phyloP scores from a whole-genome alignment of 35 echinoderm and acorn worm species.

The Heliocidaris erythrogramma region DNA sequence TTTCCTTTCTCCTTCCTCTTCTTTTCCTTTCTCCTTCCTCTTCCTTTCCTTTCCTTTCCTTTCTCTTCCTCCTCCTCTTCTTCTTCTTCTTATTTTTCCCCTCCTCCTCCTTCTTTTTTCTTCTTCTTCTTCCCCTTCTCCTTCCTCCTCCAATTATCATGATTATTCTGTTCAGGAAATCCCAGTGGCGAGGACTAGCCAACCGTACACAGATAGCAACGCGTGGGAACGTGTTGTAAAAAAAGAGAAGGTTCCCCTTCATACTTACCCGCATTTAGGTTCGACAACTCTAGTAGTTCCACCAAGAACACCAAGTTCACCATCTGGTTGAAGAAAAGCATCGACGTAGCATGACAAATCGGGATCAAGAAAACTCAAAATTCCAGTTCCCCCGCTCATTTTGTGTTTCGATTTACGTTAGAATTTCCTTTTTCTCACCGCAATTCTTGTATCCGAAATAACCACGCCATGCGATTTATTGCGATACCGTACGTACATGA shows the following conservation, averaged over 20 bases:
- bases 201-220: not conserved
- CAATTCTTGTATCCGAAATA: no score
- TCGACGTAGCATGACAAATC: slow-evolving; percentile 28
- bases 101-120: not conserved
- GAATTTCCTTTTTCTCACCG: no score
- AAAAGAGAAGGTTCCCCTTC: not conserved
- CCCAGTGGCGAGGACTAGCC: not conserved
- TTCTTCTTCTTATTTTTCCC: not conserved
- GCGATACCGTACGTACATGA: no score
- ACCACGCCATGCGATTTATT: no score
- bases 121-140: not conserved
- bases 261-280: slow-evolving; percentile 34
- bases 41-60: no score
- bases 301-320: slow-evolving; percentile 7
- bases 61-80: not conserved
- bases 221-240: not conserved
- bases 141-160: no score
- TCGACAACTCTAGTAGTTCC: slow-evolving; percentile 14
- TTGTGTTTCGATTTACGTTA: not conserved
- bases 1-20: no score
- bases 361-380: slow-evolving; percentile 30
- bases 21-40: not conserved
- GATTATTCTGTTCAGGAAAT: no score
- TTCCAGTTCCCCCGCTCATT: not conserved
- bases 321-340: slow-evolving; percentile 7